Evolutionary conservation across 2,797 vertebrate species (phyloP), one percentile per base, ranked within the genome.

Genomic region (Melanotaenia maccullochi): DNA sequence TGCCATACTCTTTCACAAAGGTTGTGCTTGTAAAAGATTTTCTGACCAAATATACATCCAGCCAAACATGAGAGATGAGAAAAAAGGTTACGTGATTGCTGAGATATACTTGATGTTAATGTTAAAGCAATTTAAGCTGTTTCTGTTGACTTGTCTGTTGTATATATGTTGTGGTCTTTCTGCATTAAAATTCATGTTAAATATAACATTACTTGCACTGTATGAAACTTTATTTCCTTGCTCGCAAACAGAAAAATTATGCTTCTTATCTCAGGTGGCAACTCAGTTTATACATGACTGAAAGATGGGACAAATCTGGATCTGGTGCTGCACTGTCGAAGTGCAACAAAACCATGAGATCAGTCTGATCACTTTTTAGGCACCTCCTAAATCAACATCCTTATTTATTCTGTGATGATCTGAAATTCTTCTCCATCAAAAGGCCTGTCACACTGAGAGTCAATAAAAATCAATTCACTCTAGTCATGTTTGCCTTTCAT

Each of bases 141-240:
- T 57, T 36, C 11, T 40, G 54, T 44, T 42, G 49, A 58, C 40
- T 33, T 24, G 13, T 47, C 54, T 68, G 47, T 32, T 38, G n/a
- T 33, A 42, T 11, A 2, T 1, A 33, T 52, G 11, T 28, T 60
- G 38, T 38, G 9, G 16, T 40, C 47, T 30, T 36, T 36, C 24
- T 33, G 42, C 5, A 14, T 28, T 22, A 55, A 7, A 47, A 14
- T 40, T 40, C 13, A 40, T 30, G 49, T 33, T 1, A 42, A 51
- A 16, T 2, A 3, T 9, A 4, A 20, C 9, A 9, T 62, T 65
- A 22, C 33, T 32, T 49, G 9, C 11, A 14, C 33, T 25, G 40
- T 33, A 33, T 57, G 1, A 58, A 13, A 3, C 47, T 49, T 4
- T 1, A 25, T 16, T 42, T 42, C 4, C 40, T 3, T 51, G 7